A percentile compares a stretch with the other conserved stretches of the same genome.
These are phyloP conservation scores for Alexandromys fortis DNA, from an alignment of 2,113 vertebrate genomes.

Conservation along the genomic window DNA sequence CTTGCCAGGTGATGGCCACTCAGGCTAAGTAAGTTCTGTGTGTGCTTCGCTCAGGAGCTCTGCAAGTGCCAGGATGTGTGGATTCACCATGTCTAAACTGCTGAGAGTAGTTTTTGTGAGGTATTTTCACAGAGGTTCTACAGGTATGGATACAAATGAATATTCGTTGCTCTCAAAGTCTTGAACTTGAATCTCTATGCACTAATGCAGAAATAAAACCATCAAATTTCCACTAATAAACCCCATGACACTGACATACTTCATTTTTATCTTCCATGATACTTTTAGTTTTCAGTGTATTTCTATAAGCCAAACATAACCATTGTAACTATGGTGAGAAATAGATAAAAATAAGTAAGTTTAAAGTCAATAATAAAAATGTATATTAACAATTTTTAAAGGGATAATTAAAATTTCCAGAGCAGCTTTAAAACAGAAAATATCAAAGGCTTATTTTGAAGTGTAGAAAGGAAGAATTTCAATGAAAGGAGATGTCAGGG, in stretches of 20 bases:
- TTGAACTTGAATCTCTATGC: neutral
- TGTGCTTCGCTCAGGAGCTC: neutral
- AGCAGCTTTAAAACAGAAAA: neutral
- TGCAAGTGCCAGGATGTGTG: neutral
- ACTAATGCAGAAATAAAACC: neutral
- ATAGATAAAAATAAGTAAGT: neutral
- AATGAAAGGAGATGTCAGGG: neutral
- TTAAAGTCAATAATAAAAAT: neutral
- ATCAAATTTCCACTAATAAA: neutral
- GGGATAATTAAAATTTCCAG: neutral
- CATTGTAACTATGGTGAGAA: neutral
- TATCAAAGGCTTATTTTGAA: neutral
- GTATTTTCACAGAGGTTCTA: neutral
- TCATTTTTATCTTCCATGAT: neutral
- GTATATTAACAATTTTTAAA: neutral
- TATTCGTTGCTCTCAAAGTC: neutral
- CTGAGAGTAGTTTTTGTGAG: neutral
- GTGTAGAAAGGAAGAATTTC: neutral
- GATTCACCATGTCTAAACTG: neutral
- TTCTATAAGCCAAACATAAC: neutral
- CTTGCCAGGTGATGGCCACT: neutral
- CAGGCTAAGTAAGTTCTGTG: accelerated
- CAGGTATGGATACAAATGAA: neutral
- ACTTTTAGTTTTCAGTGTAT: neutral
- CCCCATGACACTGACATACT: neutral